Evolutionary conservation across 2,113 vertebrate species (phyloP).

Genomic region (Grammomys dolichurus): DNA sequence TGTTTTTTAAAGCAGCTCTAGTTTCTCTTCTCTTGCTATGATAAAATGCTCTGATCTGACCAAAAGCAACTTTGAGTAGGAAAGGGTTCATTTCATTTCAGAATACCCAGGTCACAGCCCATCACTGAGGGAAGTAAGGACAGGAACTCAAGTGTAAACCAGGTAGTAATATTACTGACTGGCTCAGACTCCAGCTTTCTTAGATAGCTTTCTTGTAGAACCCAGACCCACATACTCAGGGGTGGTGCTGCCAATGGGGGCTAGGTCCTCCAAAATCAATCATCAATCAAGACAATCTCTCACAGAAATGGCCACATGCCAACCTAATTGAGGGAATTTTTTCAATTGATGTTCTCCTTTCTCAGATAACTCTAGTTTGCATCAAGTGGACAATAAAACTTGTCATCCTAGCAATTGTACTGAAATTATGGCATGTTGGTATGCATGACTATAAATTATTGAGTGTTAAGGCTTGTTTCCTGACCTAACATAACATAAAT

Average conservation of each 20-base stretch:
- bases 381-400: not conserved
- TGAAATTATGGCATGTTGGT: not conserved
- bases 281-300: too few relatives aligned
- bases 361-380: not conserved
- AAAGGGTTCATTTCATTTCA: not conserved
- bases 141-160: not conserved
- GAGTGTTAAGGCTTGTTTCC: not conserved
- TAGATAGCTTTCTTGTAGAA: not conserved
- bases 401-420: not conserved
- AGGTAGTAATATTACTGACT: not conserved
- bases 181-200: too few relatives aligned
- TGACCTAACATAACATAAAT: not conserved
- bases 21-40: not conserved
- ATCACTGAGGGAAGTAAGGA: not conserved
- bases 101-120: not conserved
- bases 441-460: not conserved
- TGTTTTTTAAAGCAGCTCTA: not conserved
- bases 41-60: not conserved
- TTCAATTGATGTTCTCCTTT: too few relatives aligned
- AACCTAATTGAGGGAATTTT: not conserved
- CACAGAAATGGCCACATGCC: not conserved
- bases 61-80: not conserved
- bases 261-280: not conserved
- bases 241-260: rapidly evolving
- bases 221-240: not conserved